Percentiles rank a stretch among this genome's conserved stretches.
Conservation (phyloP, 2,113 vertebrate species). For the Phaethon lepturus region DNA sequence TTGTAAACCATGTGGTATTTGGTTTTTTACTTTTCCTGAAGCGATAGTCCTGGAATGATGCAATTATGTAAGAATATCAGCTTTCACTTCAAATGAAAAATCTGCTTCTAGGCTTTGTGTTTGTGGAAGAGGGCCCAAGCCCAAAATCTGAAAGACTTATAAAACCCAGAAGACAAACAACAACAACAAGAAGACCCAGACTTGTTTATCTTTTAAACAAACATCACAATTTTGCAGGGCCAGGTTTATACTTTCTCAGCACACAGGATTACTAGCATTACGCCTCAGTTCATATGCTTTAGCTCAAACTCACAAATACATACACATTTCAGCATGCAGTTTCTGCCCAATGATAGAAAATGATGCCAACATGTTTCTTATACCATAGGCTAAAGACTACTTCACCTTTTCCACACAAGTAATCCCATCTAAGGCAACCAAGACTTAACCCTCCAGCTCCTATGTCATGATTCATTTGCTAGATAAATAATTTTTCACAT, state of each 20-base stretch:
- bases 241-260: not conserved
- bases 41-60: not conserved
- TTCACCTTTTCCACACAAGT: not conserved
- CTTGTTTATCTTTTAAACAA: not conserved
- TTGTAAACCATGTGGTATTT: not conserved
- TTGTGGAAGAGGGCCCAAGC: not conserved
- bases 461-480: not conserved
- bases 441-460: not conserved
- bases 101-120: not conserved
- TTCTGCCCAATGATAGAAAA: not conserved
- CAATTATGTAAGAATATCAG: not conserved
- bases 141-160: not conserved
- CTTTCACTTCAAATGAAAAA: not conserved
- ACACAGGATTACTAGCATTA: not conserved
- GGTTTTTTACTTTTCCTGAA: not conserved
- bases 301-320: not conserved
- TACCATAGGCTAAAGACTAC: not conserved
- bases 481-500: not conserved
- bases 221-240: not conserved
- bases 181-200: not conserved
- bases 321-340: accelerated
- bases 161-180: not conserved
- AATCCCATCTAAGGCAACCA: not conserved
- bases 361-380: not conserved
- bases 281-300: not conserved